Percentiles rank a stretch among this genome's conserved stretches.
phyloP scores from a whole-genome alignment of 2,797 vertebrate species.

The Micromesistius poutassou region DNA sequence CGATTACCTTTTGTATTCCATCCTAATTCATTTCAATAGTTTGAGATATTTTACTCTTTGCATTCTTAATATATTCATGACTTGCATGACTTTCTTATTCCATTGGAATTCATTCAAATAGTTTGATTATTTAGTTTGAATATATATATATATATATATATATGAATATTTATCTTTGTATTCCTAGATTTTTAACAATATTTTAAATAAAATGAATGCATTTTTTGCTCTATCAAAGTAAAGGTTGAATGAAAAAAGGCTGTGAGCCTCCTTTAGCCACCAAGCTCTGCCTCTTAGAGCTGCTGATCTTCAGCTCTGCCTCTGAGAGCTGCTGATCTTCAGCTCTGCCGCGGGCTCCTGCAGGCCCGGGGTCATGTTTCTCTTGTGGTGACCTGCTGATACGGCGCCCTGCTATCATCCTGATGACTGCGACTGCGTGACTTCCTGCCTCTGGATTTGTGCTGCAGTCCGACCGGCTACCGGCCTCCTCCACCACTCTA shows the following conservation, averaged over 20 bases:
- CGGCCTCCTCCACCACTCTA: background rate
- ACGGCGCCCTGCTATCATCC: background rate
- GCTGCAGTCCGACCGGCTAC: background rate
- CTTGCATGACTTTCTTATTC: background rate
- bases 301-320: background rate
- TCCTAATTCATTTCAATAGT: too few species aligned
- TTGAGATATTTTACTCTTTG: background rate
- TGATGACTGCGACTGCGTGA: background rate
- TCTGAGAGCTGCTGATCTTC: background rate
- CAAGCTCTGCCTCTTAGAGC: background rate
- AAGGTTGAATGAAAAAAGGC: too few species aligned
- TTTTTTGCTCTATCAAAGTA: background rate
- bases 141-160: too few species aligned
- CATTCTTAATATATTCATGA: background rate
- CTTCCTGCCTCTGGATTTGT: background rate
- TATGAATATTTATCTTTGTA: background rate
- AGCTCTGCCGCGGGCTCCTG: background rate
- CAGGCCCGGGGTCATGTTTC: background rate
- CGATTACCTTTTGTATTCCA: too few species aligned
- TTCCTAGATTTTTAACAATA: background rate
- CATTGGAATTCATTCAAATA: background rate
- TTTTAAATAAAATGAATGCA: background rate
- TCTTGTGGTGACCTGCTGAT: too few species aligned
- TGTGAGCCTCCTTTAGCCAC: too few species aligned
- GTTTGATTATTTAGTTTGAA: too few species aligned